phyloP scores from a whole-genome alignment of 2,797 vertebrate species.

The Molossus molossus region DNA sequence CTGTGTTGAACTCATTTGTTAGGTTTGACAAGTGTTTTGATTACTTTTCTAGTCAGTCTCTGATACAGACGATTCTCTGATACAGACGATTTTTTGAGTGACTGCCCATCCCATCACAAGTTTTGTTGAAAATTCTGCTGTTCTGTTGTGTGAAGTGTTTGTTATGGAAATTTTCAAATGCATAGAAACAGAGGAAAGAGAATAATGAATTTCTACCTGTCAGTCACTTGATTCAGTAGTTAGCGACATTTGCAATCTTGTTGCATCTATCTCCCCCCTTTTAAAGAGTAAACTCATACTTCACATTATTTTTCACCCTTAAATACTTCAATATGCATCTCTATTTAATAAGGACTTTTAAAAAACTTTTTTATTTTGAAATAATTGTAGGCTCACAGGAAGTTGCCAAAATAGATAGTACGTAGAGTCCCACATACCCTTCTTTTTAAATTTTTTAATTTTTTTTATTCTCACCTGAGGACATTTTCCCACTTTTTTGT shows the following conservation, averaged over 20 bases:
- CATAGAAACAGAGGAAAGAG: background rate
- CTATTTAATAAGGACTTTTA: background rate
- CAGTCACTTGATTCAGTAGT: background rate
- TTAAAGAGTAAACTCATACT: background rate
- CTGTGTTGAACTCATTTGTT: background rate
- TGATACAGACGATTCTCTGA: background rate
- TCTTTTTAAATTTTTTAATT: background rate
- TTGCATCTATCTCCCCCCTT: background rate
- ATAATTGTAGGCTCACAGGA: background rate
- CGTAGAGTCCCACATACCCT: background rate
- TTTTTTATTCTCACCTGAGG: too few species aligned
- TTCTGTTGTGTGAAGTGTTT: background rate
- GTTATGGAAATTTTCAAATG: background rate
- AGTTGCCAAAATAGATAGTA: background rate
- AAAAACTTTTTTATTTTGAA: background rate
- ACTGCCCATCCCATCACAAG: background rate
- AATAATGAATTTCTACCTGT: background rate
- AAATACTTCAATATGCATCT: background rate
- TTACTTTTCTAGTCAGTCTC: background rate
- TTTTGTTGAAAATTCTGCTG: background rate
- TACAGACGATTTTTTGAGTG: background rate
- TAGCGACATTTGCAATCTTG: background rate
- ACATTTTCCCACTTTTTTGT: too few species aligned
- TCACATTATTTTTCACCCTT: background rate
- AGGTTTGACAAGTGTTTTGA: background rate